These are phyloP conservation scores for Mohoua ochrocephala DNA, from an alignment of 2,113 vertebrate species.

Conservation along the genomic window DNA sequence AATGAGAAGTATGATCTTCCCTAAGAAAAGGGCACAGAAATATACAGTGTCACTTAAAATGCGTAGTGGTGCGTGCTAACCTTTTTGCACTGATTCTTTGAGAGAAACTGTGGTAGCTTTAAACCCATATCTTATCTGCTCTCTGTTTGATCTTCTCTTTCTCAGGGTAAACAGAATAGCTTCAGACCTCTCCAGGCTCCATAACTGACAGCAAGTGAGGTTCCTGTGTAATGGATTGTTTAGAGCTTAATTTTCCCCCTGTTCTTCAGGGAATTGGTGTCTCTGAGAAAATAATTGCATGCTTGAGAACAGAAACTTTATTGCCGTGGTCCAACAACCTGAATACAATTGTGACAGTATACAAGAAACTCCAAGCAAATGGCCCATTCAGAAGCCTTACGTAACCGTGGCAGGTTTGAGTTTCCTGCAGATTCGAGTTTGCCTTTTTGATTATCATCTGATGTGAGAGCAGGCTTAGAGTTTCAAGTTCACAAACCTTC, in stretches of 20 bases:
- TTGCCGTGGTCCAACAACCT: constrained; percentile 42
- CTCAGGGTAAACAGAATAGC: constrained; percentile 28
- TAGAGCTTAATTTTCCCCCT: constrained; percentile 29
- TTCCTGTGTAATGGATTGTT: constrained; percentile 14
- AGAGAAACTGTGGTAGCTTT: background rate
- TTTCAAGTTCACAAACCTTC: constrained; percentile 74
- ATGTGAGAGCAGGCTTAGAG: constrained; percentile 72
- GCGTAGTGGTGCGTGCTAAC: background rate
- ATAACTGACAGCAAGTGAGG: background rate
- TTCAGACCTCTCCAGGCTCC: constrained; percentile 1
- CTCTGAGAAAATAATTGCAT: constrained; percentile 44
- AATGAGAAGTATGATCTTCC: background rate
- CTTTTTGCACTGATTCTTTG: background rate
- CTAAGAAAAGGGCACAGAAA: constrained; percentile 12
- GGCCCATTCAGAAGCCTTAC: constrained; percentile 62
- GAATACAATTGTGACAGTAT: constrained; percentile 62
- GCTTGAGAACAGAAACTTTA: constrained; percentile 38
- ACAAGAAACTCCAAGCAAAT: constrained; percentile 60
- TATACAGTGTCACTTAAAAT: constrained; percentile 47
- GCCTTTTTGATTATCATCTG: constrained; percentile 71
- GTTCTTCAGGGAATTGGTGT: constrained; percentile 38
- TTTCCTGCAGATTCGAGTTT: constrained; percentile 74
- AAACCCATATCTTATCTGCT: background rate
- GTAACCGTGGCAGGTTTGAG: constrained; percentile 70
- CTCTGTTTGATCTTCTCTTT: constrained; percentile 23